Conservation (phyloP, 2,797 vertebrate genomes). For the Muscicapa striata region DNA sequence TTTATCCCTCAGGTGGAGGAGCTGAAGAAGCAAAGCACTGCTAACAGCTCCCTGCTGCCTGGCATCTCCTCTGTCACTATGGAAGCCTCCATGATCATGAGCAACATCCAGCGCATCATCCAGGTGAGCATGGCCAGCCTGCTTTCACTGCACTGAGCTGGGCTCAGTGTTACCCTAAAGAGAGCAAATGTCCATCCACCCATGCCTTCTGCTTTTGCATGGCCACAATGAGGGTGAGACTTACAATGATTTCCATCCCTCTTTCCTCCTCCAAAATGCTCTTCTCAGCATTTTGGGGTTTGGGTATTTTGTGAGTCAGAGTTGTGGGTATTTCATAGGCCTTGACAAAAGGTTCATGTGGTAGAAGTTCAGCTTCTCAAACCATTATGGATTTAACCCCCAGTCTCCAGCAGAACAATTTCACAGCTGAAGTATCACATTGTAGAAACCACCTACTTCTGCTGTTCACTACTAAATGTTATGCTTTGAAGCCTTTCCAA, state of each 20-base stretch:
- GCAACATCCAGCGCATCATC: conserved; percentile 93
- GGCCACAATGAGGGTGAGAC: background rate
- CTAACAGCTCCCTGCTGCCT: conserved; percentile 73
- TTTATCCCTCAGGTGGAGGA: conserved; percentile 83
- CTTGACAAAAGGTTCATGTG: background rate
- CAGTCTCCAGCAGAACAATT: background rate
- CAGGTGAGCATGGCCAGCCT: conserved; percentile 80
- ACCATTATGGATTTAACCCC: accelerated
- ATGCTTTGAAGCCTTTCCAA: background rate
- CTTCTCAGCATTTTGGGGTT: background rate
- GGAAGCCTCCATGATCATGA: conserved; percentile 95
- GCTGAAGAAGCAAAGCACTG: conserved; percentile 83
- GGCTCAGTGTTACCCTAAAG: background rate
- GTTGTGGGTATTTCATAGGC: background rate
- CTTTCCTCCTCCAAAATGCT: background rate
- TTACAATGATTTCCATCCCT: background rate
- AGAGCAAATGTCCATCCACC: background rate
- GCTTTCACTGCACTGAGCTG: background rate
- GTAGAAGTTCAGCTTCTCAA: background rate
- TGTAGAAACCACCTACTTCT: background rate
- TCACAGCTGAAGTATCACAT: background rate
- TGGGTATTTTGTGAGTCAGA: background rate
- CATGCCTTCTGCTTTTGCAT: accelerated
- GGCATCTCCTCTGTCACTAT: conserved; percentile 87
- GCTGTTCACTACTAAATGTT: background rate